Evolutionary conservation across 1,140 invertebrate species (phyloP), one percentile per base, ranked within the genome.

Genomic region (Drosophila neocordata): DNA sequence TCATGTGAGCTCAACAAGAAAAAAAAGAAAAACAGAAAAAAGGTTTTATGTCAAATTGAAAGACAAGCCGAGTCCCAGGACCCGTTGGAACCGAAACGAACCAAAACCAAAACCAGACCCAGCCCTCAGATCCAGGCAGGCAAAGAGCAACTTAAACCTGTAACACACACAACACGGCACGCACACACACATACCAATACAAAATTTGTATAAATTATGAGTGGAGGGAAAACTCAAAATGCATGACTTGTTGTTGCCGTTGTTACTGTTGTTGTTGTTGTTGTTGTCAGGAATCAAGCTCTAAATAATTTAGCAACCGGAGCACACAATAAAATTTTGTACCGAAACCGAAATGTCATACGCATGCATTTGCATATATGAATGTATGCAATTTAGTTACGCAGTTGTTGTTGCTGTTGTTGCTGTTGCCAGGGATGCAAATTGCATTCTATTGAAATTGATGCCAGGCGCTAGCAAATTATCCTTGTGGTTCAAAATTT

Each of bases 21-120:
- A 15, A 44, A 44, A 13, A 18, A 44, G 4, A 13, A 13, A 2
- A 9, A 41, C 3, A 20, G 63, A 68, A 63, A 79, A 78, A 87
- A 81, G 83, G 82, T 87, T 87, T 87, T 88, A 88, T 87, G 75
- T 82, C 78, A 78, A 88, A 85, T 85, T 88, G 82, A 87, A 88
- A 79, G 83, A 76, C 78, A 73, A 38, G 74, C 57, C 44, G 35
- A 48, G 51, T 48, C 9, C 65, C 61, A 65, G 52, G 31, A 24
- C 31, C 7, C 27, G 27, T 6, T 31, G 27, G 27, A 31, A 31
- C 4, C 27, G 27, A 31, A 31, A 31, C 27, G 3, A 31, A 31
- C 55, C 73, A 66, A 65, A 74, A 73, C 62, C 65, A 65, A 73
- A 63, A 63, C 53, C 59, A 13, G 22, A 20, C 11, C 48, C 48